Conservation (phyloP, 2,113 vertebrate species). For the Cettia cetti region DNA sequence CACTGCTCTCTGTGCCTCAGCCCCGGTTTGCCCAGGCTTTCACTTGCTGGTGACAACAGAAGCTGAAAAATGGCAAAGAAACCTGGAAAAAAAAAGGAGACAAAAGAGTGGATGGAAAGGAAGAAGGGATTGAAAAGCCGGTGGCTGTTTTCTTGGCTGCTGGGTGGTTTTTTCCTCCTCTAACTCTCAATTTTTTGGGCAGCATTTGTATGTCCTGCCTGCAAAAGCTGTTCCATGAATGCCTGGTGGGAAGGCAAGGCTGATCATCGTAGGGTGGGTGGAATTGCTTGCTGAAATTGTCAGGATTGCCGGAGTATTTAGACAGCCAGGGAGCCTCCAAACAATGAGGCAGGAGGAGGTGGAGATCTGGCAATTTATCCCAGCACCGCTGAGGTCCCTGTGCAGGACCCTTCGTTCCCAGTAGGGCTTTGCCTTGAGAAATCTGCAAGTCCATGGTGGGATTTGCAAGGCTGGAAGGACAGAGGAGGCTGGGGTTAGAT, state of each 20-base stretch:
- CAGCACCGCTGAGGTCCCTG: background rate
- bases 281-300: background rate
- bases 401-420: background rate
- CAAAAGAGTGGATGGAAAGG: background rate
- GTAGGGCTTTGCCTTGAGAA: background rate
- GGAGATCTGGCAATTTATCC: background rate
- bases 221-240: background rate
- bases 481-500: background rate
- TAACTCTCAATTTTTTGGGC: background rate
- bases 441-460: rapidly evolving
- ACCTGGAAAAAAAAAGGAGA: background rate
- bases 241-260: background rate
- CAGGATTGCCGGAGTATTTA: background rate
- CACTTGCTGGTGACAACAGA: background rate
- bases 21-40: background rate
- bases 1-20: background rate
- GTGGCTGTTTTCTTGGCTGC: background rate
- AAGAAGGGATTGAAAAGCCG: background rate
- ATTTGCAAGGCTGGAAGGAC: background rate
- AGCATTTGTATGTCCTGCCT: background rate
- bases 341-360: background rate
- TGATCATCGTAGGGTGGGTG: background rate
- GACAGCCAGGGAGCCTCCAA: background rate
- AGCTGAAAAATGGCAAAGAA: background rate
- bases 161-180: background rate